Base-by-base conservation (phyloP, 2,888 invertebrate genomes). In the Aelia acuminata region DNA sequence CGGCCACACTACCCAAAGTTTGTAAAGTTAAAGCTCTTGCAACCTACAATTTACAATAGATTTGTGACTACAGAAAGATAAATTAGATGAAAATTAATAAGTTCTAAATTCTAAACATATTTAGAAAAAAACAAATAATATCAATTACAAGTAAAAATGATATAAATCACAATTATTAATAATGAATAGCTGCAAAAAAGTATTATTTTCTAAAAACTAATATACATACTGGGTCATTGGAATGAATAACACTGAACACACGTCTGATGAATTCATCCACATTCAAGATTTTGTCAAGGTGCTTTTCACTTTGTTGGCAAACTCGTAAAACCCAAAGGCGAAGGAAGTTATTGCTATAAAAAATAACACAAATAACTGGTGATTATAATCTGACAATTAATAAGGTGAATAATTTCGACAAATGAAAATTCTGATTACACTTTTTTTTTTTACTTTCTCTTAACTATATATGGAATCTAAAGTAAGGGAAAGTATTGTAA, bases 281-380 rank as follows among this genome's bases (percentile, higher is more conserved):
- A 92, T 98, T 99, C 47, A 98, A 93, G 90, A 99, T 98, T 93
- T 97, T 99, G 92, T 98, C 98, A 88, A 99, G 93, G 93, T 99
- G 98, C 92, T 98, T 97, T 92, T 98, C 97, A 92, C 98, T 98
- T 92, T 99, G 98, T 91, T 98, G 97, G 90, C 98, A 97, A 0
- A 99, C 98, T 88, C 98, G 94, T 63, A 98, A 93, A 0, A 99
- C 97, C 95, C 98, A 98, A 63, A 98, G 94, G 10, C 99, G 94
- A 57, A 99, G 93, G 91, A 99, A 97, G 92, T 99, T 99, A 89
- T 96, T 97, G 1, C 98, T 95, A 91, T 84, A 93, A 84, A 43
- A 80, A 80, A n/a, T 39, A 49, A 53, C 15, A 63, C 3, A 26
- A 63, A 11, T 26, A 13, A n/a, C n/a, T n/a, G n/a, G n/a, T n/a